Evolutionary conservation across 2,113 vertebrate genomes (phyloP).

Genomic region (Meriones unguiculatus): DNA sequence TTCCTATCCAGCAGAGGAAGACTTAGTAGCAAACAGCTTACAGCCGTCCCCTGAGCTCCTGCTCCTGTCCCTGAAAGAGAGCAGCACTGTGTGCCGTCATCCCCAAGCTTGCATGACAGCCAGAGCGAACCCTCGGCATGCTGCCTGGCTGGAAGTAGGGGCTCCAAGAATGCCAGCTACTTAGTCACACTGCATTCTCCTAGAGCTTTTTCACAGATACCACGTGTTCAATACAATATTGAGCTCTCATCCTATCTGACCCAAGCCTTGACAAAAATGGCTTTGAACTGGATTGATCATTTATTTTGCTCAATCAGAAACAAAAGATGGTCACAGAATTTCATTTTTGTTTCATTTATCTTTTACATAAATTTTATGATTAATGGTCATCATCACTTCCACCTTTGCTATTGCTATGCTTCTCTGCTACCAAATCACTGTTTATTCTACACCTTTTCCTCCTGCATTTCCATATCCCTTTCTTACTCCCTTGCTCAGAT

Average conservation of each 20-base stretch:
- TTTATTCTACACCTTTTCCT: not conserved
- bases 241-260: not conserved
- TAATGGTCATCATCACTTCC: not conserved
- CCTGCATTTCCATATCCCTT: not conserved
- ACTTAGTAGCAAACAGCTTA: not conserved
- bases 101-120: not conserved
- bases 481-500: not conserved
- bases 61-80: constrained; percentile 1
- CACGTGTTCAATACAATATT: not conserved
- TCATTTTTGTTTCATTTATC: not conserved
- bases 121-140: not conserved
- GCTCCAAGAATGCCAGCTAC: not conserved
- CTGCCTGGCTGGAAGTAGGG: not conserved
- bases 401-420: no score
- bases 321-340: not conserved
- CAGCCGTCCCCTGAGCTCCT: not conserved
- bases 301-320: not conserved
- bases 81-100: not conserved
- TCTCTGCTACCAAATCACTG: not conserved
- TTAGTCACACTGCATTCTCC: not conserved
- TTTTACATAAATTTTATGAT: not conserved
- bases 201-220: not conserved
- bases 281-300: not conserved
- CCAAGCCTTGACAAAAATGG: not conserved
- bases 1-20: not conserved